Percentiles rank a stretch among this genome's conserved stretches.
Evolutionary conservation across 2,113 vertebrate genomes (phyloP).

Genomic region (Gallinago media): DNA sequence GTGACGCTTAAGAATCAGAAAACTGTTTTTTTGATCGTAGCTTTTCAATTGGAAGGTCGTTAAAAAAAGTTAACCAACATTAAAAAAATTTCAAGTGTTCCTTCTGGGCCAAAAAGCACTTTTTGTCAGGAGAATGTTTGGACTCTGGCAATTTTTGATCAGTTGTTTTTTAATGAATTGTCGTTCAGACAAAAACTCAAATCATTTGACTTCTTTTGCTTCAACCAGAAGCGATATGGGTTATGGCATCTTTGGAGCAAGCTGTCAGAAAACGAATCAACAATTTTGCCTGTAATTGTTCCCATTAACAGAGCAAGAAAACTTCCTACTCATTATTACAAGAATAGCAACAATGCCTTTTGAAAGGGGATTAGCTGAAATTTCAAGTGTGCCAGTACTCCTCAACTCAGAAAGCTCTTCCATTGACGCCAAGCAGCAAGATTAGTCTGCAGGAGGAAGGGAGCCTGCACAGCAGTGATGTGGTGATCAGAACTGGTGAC

Average conservation of each 20-base stretch:
- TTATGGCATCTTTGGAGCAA: not conserved
- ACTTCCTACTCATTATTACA: slow-evolving; percentile 34
- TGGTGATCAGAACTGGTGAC: not conserved
- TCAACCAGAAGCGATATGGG: not conserved
- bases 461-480: not conserved
- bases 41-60: not conserved
- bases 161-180: slow-evolving; percentile 3
- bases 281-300: not conserved
- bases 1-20: not conserved
- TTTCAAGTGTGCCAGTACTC: slow-evolving; percentile 36
- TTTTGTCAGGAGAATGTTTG: not conserved
- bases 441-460: slow-evolving; percentile 13
- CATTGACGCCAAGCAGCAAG: not conserved
- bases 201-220: not conserved
- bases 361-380: slow-evolving; percentile 27
- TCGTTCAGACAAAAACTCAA: not conserved
- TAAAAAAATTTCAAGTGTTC: not conserved
- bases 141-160: not conserved
- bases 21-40: not conserved
- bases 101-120: not conserved
- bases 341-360: slow-evolving; percentile 46
- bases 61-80: not conserved
- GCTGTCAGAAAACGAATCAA: not conserved
- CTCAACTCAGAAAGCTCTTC: slow-evolving; percentile 29
- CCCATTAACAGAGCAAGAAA: slow-evolving; percentile 36